Conservation (phyloP, 2,888 invertebrate genomes). For the Papilio protenor region DNA sequence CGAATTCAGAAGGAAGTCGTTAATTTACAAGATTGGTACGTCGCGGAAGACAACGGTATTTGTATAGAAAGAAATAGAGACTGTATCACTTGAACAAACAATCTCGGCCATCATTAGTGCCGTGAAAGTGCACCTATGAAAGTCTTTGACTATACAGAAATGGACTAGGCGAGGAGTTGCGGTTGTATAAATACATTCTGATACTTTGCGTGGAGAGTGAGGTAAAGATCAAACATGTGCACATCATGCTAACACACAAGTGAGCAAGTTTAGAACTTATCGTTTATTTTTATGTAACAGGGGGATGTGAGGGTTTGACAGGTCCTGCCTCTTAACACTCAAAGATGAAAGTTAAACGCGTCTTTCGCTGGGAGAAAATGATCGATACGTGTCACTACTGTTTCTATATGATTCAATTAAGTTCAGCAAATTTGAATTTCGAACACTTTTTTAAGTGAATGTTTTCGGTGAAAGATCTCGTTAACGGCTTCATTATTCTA, state of each 20-base stretch:
- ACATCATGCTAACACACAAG: not conserved
- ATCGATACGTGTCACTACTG: constrained; percentile 62
- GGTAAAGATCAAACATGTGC: not conserved
- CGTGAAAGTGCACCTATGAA: constrained; percentile 64
- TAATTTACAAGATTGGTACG: constrained; percentile 46
- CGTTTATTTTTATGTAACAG: not conserved
- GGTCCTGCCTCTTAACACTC: not conserved
- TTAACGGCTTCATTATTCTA: constrained; percentile 29
- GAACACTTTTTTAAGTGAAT: constrained; percentile 24
- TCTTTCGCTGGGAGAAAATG: constrained; percentile 58
- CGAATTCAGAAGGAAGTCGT: constrained; percentile 15
- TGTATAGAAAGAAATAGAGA: constrained; percentile 48
- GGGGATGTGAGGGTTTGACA: not conserved
- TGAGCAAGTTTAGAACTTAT: constrained; percentile 48
- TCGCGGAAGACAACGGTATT: constrained; percentile 23
- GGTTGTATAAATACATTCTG: not conserved
- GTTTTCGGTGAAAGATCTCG: constrained; percentile 33
- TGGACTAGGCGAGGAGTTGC: not conserved
- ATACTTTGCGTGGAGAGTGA: not conserved
- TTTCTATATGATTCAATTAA: constrained; percentile 52
- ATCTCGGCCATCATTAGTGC: constrained; percentile 59
- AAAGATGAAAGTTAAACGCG: constrained; percentile 33
- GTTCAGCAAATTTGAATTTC: constrained; percentile 37
- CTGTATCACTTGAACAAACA: constrained; percentile 51
- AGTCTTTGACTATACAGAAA: not conserved